Base-by-base conservation (phyloP, 2,888 invertebrate genomes). In the Thymelicus lineola region DNA sequence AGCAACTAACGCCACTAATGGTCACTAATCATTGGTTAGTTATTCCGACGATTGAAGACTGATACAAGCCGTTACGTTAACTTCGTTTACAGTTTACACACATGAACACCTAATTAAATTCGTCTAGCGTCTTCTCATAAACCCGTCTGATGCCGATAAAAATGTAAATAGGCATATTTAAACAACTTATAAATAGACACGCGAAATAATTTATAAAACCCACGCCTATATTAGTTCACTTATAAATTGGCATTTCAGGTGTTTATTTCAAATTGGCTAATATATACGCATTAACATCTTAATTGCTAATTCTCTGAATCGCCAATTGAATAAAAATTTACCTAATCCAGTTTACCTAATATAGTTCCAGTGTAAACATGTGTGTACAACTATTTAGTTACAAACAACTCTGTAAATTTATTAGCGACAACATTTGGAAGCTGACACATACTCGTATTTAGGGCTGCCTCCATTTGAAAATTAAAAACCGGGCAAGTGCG, bases 111-210 rank as follows among this genome's bases (percentile, higher is more conserved):
- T 55, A 55, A 55, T 28, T 55, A 55, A 55, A 55, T 55, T 20
- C 55, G 55, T 55, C 55, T 55, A 55, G 55, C 55, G 55, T 55
- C 12, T 20, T 12, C 12, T 5, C 28, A 20, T 28, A 28, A 55
- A 55, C 28, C 14, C 55, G 55, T 55, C 28, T 55, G 55, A 14
- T 5, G 28, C 12, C 55, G 55, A 28, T 55, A 55, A 55, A 55
- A 28, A 50, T 55, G 28, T 55, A 55, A 55, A 55, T 28, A 55
- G 17, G 15, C 15, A 50, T 50, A 50, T 50, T 50, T 17, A 17
- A 50, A 17, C 17, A 55, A 20, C 20, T 55, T 28, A 55, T 55
- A 55, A 55, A 55, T 28, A 55, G 55, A 20, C 10, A 28, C 20
- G 55, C 28, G 28, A 28, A 28, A 28, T 6, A 55, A 42, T 15